Percentiles rank a stretch among this genome's conserved stretches.
These are phyloP conservation scores for Cynoglossus semilaevis DNA, from an alignment of 2,113 vertebrate genomes.

Conservation along the genomic window DNA sequence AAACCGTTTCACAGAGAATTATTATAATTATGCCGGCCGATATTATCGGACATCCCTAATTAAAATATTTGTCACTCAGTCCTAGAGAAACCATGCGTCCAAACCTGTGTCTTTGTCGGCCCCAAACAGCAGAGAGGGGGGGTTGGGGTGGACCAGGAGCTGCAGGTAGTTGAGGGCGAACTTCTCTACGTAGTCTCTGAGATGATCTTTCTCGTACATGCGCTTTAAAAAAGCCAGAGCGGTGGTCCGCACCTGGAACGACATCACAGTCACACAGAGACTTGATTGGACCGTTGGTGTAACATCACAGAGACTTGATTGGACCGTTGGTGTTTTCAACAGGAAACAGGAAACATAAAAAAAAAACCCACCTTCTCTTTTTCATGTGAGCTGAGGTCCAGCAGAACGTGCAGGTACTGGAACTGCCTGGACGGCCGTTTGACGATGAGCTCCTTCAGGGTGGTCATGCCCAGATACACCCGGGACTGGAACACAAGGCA, in stretches of 20 bases:
- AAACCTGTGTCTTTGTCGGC: slow-evolving; percentile 93
- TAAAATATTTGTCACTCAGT: too few relatives aligned
- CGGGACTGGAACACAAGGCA: slow-evolving; percentile 78
- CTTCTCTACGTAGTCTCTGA: slow-evolving; percentile 91
- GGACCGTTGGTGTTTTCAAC: not conserved
- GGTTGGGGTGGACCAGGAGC: slow-evolving; percentile 93
- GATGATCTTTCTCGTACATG: slow-evolving; percentile 92
- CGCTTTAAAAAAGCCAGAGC: slow-evolving; percentile 90
- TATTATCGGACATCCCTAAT: too few relatives aligned
- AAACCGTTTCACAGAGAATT: too few relatives aligned
- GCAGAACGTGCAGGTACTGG: slow-evolving; percentile 90
- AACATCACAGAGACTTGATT: not conserved
- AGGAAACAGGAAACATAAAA: not conserved
- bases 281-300: not conserved
- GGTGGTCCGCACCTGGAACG: slow-evolving; percentile 86
- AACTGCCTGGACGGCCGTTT: slow-evolving; percentile 90
- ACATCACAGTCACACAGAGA: not conserved
- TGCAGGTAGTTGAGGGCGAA: slow-evolving; percentile 95
- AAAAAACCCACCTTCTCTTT: slow-evolving; percentile 86
- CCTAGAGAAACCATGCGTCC: not conserved
- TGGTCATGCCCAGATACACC: slow-evolving; percentile 92
- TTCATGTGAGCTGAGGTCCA: slow-evolving; percentile 93
- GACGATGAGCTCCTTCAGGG: slow-evolving; percentile 89
- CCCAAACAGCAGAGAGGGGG: slow-evolving; percentile 88
- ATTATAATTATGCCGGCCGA: too few relatives aligned